Evolutionary conservation across 2,888 invertebrate genomes (phyloP), one percentile per base, ranked within the genome.

Genomic region (Eurois occulta): DNA sequence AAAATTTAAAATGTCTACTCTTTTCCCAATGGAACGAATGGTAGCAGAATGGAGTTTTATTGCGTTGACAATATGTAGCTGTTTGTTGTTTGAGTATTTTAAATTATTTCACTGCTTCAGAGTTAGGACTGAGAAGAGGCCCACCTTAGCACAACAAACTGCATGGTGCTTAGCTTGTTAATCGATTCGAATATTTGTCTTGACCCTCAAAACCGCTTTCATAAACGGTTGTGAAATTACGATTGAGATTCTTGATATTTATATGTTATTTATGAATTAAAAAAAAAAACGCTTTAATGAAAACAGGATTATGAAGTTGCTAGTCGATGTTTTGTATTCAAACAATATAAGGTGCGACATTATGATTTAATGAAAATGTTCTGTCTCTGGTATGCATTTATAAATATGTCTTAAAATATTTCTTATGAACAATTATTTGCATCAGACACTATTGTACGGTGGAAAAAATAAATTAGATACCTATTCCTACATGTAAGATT

Each of bases 141-240:
- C 93, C 94, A 93, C 93, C 93, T 92, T 71, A 92, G 94, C 95
- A 95, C 94, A 93, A 93, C 78, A 88, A 79, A 87, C 85, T 88
- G 81, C 91, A 92, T 93, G 95, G 95, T 95, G 95, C 95, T 95
- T 94, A 78, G 91, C 93, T 95, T 93, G 90, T 93, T 92, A 84
- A 89, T 64, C 77, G 88, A 90, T 87, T 88, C 80, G 77, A 83
- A 85, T 88, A 87, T 86, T 90, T 92, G 91, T 92, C 88, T 87
- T 85, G 87, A 91, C 88, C 87, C 86, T 84, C 72, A 55, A 77
- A 91, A 91, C 91, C 92, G 92, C 92, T 93, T 92, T 92, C 67
- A 91, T 91, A 68, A 94, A 94, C 92, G 93, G 95, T 95, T 95
- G 95, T 95, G 95, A 95, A 93, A 93, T 94, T 92, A 92, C 88